A percentile compares a stretch with the other conserved stretches of the same genome.
Evolutionary conservation across 2,113 vertebrate species (phyloP).

Genomic region (Sorex araneus): DNA sequence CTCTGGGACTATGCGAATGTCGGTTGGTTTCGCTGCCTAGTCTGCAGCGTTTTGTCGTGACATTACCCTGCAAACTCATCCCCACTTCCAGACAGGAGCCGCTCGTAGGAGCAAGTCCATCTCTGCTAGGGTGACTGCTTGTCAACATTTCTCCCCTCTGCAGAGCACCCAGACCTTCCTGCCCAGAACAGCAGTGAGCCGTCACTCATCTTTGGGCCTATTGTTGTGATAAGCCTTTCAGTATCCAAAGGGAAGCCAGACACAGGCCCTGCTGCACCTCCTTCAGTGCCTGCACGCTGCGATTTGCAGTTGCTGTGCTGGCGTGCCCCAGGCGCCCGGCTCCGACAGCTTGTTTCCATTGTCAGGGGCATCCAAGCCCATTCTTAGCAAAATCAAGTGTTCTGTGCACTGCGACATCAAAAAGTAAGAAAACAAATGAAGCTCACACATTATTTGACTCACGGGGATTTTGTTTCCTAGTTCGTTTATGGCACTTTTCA

Average conservation of each 20-base stretch:
- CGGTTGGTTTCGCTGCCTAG: background rate
- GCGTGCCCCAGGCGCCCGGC: background rate
- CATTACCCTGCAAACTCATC: background rate
- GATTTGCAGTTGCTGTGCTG: background rate
- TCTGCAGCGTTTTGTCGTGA: background rate
- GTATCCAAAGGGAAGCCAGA: background rate
- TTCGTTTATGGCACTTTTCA: conserved; percentile 76
- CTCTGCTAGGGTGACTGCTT: background rate
- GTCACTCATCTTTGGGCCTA: conserved; percentile 12
- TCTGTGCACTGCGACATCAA: conserved; percentile 61
- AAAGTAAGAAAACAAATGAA: conserved; percentile 73
- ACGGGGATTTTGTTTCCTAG: conserved; percentile 74
- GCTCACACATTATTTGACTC: conserved; percentile 71
- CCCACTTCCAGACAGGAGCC: background rate
- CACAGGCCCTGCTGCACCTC: background rate
- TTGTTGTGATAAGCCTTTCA: conserved; percentile 2
- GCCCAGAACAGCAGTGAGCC: background rate
- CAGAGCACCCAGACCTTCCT: background rate
- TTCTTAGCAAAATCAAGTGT: conserved; percentile 47
- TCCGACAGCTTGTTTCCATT: background rate
- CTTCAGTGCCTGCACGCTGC: background rate
- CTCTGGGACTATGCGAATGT: background rate
- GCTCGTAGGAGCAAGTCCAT: background rate
- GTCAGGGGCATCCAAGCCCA: background rate
- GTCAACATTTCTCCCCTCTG: background rate